Conservation (phyloP, 2,888 invertebrate genomes). For the Pristionchus maxplancki region DNA sequence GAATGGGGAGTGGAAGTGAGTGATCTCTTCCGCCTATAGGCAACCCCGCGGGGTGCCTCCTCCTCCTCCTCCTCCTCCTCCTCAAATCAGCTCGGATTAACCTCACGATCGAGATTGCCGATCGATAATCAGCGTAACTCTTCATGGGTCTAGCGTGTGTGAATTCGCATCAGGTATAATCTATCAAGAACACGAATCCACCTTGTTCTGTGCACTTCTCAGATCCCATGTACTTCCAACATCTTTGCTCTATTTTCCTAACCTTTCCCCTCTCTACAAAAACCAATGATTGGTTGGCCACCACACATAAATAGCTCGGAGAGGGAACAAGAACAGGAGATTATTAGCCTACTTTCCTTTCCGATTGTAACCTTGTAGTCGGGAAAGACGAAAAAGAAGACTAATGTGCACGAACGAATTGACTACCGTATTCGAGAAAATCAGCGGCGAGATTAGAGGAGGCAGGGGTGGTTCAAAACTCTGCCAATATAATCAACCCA, state of each 20-base stretch:
- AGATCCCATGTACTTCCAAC: background rate
- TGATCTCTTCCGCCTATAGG: constrained; percentile 28
- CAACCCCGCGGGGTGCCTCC: background rate
- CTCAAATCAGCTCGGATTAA: constrained; percentile 36
- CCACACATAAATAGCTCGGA: background rate
- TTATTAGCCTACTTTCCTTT: background rate
- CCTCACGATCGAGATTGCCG: background rate
- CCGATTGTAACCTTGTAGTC: background rate
- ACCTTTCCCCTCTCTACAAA: background rate
- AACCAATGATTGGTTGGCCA: background rate
- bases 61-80: background rate
- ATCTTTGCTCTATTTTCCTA: constrained; percentile 23
- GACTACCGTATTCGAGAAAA: background rate
- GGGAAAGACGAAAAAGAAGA: background rate
- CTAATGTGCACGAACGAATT: background rate
- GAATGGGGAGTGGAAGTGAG: background rate
- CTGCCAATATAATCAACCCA: background rate
- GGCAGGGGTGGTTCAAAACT: background rate
- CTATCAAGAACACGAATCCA: background rate
- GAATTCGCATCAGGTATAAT: background rate
- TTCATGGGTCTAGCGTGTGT: background rate
- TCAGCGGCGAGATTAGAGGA: background rate
- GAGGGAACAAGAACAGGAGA: background rate
- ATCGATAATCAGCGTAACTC: background rate
- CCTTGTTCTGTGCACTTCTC: background rate